Base-by-base conservation (phyloP, 2,113 vertebrate species). In the Cnemophilus loriae region DNA sequence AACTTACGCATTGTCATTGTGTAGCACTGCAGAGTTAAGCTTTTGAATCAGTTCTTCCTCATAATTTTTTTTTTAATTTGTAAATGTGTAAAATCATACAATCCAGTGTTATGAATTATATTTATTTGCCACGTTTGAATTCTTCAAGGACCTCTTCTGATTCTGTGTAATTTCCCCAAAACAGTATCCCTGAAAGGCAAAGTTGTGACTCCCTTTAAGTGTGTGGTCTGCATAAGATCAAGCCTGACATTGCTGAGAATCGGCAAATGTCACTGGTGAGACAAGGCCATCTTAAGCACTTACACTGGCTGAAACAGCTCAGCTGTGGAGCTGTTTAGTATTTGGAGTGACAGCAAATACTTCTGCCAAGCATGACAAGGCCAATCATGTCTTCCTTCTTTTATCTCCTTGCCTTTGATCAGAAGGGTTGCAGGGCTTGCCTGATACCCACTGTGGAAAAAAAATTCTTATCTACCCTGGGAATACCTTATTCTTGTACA, bases 111-210 rank as follows among this genome's bases (percentile, higher is more conserved):
- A 90, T 12, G 28, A 87, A 70, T 77, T 69, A 47, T 65, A 77
- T 71, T 94, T 91, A 79, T 81, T 88, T 92, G 89, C 84, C 91
- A 95, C 47, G 56, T 70, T 96, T 94, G 88, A 94, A 75, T 76
- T 97, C 87, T 92, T 96, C 94, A 61, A 80, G 28, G 50, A 81
- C 59, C 84, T 97, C 84, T 94, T 97, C 85, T 55, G 75, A 96
- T 93, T 91, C 82, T 96, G 16, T 88, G 69, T 92, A 53, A 92
- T 56, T 92, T 89, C 94, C 91, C 86, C 46, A 60, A 95, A 86
- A 90, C 28, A 73, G 33, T 87, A 79, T 90, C 89, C 93, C 89
- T 96, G 95, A 61, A 97, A 97, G 4, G 80, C 75, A 91, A 95
- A 97, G 60, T 63, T 74, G 53, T 83, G 94, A 47, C 71, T 88